phyloP scores from a whole-genome alignment of 2,113 vertebrate species.

The Menura novaehollandiae region DNA sequence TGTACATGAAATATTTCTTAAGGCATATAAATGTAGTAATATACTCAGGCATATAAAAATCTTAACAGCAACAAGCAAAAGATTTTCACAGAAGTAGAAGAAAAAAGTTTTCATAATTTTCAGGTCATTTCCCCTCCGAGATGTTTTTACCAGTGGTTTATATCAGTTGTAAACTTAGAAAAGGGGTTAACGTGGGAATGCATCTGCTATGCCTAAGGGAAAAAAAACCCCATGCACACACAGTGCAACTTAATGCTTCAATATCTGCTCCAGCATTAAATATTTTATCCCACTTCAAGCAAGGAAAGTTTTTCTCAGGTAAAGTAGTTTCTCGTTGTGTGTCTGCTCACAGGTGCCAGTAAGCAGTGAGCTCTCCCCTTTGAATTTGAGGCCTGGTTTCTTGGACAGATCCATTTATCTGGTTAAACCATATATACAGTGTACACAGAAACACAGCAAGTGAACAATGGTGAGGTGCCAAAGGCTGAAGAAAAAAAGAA shows the following conservation, averaged over 20 bases:
- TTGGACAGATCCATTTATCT: background rate
- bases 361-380: background rate
- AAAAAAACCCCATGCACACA: fast-evolving
- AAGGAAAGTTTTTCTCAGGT: background rate
- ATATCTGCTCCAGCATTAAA: background rate
- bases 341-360: background rate
- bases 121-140: background rate
- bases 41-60: background rate
- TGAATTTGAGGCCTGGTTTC: background rate
- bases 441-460: background rate
- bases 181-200: fast-evolving
- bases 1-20: background rate
- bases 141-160: background rate
- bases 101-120: background rate
- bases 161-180: background rate
- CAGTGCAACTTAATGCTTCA: background rate
- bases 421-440: background rate
- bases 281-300: background rate
- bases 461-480: background rate
- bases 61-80: background rate
- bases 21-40: background rate
- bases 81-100: background rate
- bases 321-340: background rate
- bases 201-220: background rate
- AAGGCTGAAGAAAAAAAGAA: background rate